Conservation (phyloP, 2,888 invertebrate species). For the Melinopterus prodromus region DNA sequence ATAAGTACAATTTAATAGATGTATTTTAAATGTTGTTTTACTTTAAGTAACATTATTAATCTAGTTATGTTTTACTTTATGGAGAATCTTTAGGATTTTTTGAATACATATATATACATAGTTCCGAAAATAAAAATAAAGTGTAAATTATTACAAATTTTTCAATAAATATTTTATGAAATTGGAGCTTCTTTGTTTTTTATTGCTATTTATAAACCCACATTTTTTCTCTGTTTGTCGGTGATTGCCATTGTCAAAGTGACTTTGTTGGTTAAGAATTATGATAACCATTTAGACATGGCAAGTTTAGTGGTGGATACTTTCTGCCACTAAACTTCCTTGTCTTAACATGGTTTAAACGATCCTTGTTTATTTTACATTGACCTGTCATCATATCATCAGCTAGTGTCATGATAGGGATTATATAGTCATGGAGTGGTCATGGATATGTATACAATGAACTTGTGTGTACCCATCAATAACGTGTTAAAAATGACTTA, state of each 20-base stretch:
- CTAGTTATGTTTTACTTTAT: constrained; percentile 34
- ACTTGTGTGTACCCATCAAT: no score
- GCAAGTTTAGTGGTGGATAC: no score
- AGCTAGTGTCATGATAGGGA: no score
- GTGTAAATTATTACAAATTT: constrained; percentile 39
- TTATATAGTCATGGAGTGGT: no score
- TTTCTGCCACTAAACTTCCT: no score
- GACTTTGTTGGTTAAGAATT: no score
- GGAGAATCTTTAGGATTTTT: constrained; percentile 36
- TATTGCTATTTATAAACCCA: not conserved
- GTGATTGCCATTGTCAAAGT: not conserved
- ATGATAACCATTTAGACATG: no score
- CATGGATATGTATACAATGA: no score
- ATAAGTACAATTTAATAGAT: constrained; percentile 16
- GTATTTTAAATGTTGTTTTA: not conserved
- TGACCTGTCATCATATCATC: no score
- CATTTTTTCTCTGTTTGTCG: not conserved
- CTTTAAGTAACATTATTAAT: constrained; percentile 17
- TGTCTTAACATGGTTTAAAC: no score
- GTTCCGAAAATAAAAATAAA: constrained; percentile 33
- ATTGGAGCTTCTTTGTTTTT: not conserved
- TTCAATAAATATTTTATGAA: constrained; percentile 40
- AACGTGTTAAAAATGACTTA: no score
- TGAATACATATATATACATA: constrained; percentile 34
- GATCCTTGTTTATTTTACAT: no score